Evolutionary conservation across 1,140 invertebrate genomes (phyloP).

Genomic region (Chionoecetes opilio): DNA sequence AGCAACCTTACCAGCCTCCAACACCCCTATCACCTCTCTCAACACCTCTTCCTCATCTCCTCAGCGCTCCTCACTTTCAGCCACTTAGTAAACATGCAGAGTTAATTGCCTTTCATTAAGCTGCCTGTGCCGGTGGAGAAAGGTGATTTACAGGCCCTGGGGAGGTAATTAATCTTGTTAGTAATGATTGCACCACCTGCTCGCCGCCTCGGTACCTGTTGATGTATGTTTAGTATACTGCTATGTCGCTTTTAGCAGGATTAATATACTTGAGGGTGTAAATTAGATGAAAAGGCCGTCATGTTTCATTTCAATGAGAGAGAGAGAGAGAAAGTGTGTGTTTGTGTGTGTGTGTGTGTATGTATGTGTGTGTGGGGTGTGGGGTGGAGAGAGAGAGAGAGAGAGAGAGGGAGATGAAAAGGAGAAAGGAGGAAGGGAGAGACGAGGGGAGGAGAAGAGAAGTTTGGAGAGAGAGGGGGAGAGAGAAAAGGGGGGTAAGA

Average conservation of each 20-base stretch:
- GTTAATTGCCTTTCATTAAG: conserved; percentile 21
- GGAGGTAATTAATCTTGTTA: neutral
- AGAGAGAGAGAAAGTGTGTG: conserved; percentile 1
- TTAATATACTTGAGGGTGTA: neutral
- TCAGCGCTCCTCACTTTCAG: neutral
- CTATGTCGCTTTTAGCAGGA: neutral
- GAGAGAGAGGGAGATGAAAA: neutral
- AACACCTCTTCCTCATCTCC: neutral
- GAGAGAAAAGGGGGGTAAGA: too few species aligned
- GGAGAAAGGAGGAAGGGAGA: neutral
- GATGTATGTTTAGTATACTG: neutral
- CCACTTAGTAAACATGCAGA: conserved; percentile 17
- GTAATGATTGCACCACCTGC: neutral
- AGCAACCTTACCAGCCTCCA: neutral
- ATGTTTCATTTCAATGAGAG: neutral
- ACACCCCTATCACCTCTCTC: neutral
- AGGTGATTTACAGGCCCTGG: neutral
- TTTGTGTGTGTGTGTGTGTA: too few species aligned
- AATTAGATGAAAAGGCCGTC: neutral
- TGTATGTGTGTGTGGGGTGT: too few species aligned
- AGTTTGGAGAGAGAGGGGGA: neutral
- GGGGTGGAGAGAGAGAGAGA: conserved; percentile 18
- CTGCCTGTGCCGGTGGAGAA: neutral
- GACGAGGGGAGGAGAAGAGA: neutral
- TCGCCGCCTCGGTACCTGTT: neutral